These are phyloP conservation scores for Caradrina clavipalpis DNA, from an alignment of 2,888 invertebrate species.

Conservation along the genomic window DNA sequence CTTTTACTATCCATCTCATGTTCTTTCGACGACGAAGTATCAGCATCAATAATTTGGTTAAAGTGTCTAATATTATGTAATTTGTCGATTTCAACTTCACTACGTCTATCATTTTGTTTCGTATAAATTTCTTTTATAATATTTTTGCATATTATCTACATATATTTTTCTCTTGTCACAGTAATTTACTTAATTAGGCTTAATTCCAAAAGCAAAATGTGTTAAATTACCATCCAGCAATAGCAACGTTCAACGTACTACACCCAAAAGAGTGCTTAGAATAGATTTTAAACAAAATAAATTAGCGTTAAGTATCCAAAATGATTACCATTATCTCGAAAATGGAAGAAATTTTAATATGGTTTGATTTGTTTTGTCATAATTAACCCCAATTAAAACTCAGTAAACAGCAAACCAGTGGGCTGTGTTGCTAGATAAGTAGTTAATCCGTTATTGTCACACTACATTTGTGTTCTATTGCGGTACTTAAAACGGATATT, in stretches of 20 bases:
- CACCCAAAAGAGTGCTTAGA: too few species aligned
- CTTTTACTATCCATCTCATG: slow-evolving; percentile 27
- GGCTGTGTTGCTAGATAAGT: slow-evolving; percentile 9
- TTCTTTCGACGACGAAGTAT: slow-evolving; percentile 25
- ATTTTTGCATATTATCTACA: neutral
- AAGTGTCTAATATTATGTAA: slow-evolving; percentile 9
- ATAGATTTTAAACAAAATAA: too few species aligned
- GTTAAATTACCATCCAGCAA: too few species aligned
- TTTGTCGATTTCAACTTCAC: neutral
- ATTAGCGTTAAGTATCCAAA: too few species aligned
- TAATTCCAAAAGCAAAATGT: too few species aligned
- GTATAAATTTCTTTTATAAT: neutral
- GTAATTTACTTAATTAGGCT: neutral
- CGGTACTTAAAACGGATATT: slow-evolving; percentile 57
- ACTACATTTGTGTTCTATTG: slow-evolving; percentile 44
- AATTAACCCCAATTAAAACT: neutral
- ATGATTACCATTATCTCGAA: too few species aligned
- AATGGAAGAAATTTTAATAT: too few species aligned
- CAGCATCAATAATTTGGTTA: slow-evolving; percentile 6
- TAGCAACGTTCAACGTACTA: too few species aligned
- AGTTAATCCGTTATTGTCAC: slow-evolving; percentile 47
- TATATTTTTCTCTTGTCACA: too few species aligned
- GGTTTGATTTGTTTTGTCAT: too few species aligned
- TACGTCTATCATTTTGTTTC: neutral
- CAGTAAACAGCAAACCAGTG: neutral